A percentile compares a stretch with the other conserved stretches of the same genome.
Evolutionary conservation across 2,113 vertebrate genomes (phyloP).

Genomic region (Nyctereutes procyonoides): DNA sequence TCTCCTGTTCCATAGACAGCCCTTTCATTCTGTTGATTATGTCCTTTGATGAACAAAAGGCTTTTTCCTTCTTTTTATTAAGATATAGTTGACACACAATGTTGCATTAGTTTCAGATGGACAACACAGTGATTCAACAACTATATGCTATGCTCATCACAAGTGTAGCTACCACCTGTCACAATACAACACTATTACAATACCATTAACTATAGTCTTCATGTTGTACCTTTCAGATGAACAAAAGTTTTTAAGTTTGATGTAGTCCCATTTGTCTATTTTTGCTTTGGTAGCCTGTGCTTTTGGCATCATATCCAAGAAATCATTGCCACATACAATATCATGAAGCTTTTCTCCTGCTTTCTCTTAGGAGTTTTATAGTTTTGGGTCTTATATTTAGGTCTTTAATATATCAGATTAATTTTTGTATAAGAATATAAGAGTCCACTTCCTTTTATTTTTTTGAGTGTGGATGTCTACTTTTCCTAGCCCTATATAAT

Average conservation of each 20-base stretch:
- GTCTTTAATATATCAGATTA: not conserved
- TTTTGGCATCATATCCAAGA: not conserved
- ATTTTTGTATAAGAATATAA: not conserved
- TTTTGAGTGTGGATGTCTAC: not conserved
- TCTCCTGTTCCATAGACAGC: not conserved
- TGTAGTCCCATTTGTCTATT: not conserved
- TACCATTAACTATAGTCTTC: not conserved
- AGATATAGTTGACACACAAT: not conserved
- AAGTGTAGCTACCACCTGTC: not conserved
- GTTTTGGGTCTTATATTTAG: not conserved
- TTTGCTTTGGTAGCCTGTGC: not conserved
- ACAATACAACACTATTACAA: not conserved
- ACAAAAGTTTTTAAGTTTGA: not conserved
- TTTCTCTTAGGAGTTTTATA: not conserved
- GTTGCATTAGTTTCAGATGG: not conserved
- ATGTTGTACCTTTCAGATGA: not conserved
- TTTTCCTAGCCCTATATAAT: not conserved
- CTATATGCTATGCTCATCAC: not conserved
- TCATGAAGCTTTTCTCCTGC: not conserved
- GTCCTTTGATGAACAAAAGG: not conserved
- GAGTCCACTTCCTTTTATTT: not conserved
- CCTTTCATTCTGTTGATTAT: not conserved
- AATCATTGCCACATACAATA: not conserved
- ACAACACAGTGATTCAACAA: not conserved
- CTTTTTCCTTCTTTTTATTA: not conserved